Conservation (phyloP, 1,140 invertebrate species). For the Leptopilina boulardi region DNA sequence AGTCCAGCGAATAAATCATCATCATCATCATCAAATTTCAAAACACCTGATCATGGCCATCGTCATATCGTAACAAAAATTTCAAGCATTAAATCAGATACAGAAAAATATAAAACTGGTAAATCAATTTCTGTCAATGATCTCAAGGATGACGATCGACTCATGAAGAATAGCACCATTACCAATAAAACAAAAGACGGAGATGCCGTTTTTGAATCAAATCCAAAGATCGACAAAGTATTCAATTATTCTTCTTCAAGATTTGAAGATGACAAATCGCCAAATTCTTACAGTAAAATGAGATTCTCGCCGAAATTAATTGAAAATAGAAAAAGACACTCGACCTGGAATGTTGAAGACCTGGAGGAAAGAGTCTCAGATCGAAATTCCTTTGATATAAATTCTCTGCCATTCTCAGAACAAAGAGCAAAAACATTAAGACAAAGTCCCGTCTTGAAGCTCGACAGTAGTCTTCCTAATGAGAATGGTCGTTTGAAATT, state of each 20-base stretch:
- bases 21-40: slow-evolving; percentile 54
- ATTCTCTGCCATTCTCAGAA: too few relatives aligned
- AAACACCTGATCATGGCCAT: slow-evolving; percentile 48
- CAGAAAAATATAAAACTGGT: slow-evolving; percentile 49
- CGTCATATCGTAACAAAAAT: slow-evolving; percentile 57
- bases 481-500: slow-evolving; percentile 58
- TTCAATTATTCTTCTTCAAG: slow-evolving; percentile 46
- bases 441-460: slow-evolving; percentile 41
- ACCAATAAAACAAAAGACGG: not conserved
- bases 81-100: slow-evolving; percentile 45
- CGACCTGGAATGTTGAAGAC: slow-evolving; percentile 56
- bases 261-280: slow-evolving; percentile 39
- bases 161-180: slow-evolving; percentile 35
- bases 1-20: slow-evolving; percentile 66
- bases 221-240: slow-evolving; percentile 53
- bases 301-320: slow-evolving; percentile 57
- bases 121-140: slow-evolving; percentile 41
- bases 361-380: slow-evolving; percentile 38
- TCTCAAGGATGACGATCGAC: slow-evolving; percentile 49
- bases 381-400: not conserved
- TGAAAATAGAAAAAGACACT: slow-evolving; percentile 57
- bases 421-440: slow-evolving; percentile 21
- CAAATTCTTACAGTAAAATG: slow-evolving; percentile 54
- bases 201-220: slow-evolving; percentile 55
- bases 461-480: slow-evolving; percentile 44